Percentiles rank a stretch among this genome's conserved stretches.
Evolutionary conservation across 2,888 invertebrate species (phyloP).

Genomic region (Adela reaumurella): DNA sequence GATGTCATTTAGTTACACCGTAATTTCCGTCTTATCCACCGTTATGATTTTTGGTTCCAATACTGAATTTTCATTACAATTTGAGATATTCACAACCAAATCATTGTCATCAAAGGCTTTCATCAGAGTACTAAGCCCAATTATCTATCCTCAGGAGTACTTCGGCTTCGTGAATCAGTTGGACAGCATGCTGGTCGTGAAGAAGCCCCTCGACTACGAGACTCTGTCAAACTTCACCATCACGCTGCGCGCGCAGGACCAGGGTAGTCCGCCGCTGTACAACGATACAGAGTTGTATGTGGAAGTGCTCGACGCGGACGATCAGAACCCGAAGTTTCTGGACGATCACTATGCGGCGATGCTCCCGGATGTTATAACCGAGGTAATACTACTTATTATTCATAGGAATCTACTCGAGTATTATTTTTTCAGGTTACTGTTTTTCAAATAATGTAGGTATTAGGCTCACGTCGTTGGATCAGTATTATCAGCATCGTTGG

Average conservation of each 20-base stretch:
- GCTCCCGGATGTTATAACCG: constrained; percentile 59
- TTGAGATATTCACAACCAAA: too few relatives aligned
- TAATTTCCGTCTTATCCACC: too few relatives aligned
- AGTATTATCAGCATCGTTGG: too few relatives aligned
- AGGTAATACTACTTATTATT: too few relatives aligned
- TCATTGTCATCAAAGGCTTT: too few relatives aligned
- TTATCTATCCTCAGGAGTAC: constrained; percentile 56
- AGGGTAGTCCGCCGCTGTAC: constrained; percentile 74
- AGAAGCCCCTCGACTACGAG: constrained; percentile 81
- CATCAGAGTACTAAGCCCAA: neutral
- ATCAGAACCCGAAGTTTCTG: constrained; percentile 82
- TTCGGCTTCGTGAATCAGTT: constrained; percentile 82
- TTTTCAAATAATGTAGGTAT: too few relatives aligned
- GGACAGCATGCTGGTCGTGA: constrained; percentile 77
- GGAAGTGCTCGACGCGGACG: constrained; percentile 81
- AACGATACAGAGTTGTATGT: constrained; percentile 74
- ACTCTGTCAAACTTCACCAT: constrained; percentile 73
- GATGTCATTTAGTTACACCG: too few relatives aligned
- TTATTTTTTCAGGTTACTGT: too few relatives aligned
- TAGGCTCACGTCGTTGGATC: too few relatives aligned
- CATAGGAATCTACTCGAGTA: too few relatives aligned
- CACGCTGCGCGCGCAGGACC: constrained; percentile 71
- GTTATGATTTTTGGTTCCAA: too few relatives aligned
- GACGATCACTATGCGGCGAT: constrained; percentile 71
- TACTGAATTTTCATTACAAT: too few relatives aligned